Conservation (phyloP, 2,797 vertebrate species). For the Valencia hispanica region DNA sequence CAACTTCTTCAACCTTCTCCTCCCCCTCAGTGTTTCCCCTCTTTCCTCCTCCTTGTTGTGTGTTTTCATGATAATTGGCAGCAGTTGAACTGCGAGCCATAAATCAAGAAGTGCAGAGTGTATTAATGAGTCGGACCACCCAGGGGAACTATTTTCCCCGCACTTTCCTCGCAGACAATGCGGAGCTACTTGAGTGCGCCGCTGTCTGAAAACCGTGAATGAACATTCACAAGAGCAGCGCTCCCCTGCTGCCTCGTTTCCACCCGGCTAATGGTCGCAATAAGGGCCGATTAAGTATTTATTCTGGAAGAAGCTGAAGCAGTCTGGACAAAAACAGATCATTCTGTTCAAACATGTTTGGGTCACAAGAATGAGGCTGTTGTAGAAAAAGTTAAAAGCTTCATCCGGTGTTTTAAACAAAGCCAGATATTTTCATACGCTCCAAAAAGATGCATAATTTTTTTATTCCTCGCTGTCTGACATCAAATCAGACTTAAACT, state of each 20-base stretch:
- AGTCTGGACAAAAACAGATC: conserved; percentile 47
- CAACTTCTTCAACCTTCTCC: conserved; percentile 37
- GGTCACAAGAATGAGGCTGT: neutral
- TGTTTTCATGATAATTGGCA: conserved; percentile 81
- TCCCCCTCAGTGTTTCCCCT: conserved; percentile 20
- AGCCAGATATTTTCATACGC: neutral
- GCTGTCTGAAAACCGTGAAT: conserved; percentile 77
- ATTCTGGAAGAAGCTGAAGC: conserved; percentile 41
- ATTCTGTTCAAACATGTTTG: conserved; percentile 31
- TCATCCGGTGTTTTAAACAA: neutral
- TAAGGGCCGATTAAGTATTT: conserved; percentile 58
- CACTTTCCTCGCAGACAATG: conserved; percentile 75
- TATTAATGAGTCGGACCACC: conserved; percentile 84
- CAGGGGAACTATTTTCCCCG: conserved; percentile 76
- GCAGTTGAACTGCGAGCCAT: conserved; percentile 85
- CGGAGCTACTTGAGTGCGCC: conserved; percentile 76
- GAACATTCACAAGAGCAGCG: conserved; percentile 76
- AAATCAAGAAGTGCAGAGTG: conserved; percentile 85
- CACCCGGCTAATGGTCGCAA: conserved; percentile 58
- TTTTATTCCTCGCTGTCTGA: neutral
- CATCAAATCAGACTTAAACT: neutral
- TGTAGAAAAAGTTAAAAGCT: conserved; percentile 6
- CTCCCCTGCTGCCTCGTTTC: conserved; percentile 61
- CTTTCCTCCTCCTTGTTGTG: conserved; percentile 30
- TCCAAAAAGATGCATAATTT: neutral